A percentile compares a stretch with the other conserved stretches of the same genome.
Conservation (phyloP, 1,140 invertebrate genomes). For the Drosophila varians region DNA sequence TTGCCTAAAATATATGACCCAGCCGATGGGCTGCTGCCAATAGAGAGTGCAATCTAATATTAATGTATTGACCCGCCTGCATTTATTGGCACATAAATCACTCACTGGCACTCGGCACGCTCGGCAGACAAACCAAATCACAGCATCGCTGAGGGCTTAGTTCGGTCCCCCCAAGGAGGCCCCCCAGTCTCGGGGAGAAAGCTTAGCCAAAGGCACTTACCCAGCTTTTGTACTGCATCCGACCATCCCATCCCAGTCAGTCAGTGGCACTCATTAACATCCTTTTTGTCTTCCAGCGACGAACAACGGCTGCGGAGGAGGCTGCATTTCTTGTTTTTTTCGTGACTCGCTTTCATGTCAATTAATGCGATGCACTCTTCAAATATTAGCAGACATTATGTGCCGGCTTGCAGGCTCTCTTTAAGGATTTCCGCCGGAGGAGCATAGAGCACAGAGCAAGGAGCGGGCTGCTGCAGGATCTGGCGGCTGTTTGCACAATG, state of each 20-base stretch:
- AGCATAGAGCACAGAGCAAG: background rate
- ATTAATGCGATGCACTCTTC: constrained; percentile 78
- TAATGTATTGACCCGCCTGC: constrained; percentile 62
- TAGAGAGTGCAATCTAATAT: constrained; percentile 57
- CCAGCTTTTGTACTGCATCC: constrained; percentile 10
- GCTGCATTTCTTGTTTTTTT: constrained; percentile 26
- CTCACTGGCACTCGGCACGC: constrained; percentile 15
- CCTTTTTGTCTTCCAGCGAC: constrained; percentile 7
- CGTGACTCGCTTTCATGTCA: constrained; percentile 70
- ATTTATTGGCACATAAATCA: constrained; percentile 79
- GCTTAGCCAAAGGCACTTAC: constrained; percentile 43
- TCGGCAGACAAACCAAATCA: constrained; percentile 49
- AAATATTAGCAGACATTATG: constrained; percentile 80
- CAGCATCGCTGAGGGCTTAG: constrained; percentile 8
- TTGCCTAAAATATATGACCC: constrained; percentile 52
- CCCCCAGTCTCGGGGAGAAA: constrained; percentile 15
- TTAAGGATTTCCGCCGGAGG: constrained; percentile 45
- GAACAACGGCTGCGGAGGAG: background rate
- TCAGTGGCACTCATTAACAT: constrained; percentile 30
- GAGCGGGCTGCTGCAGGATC: constrained; percentile 27
- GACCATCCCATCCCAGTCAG: constrained; percentile 3
- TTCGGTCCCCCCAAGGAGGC: background rate
- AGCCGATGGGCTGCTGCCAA: constrained; percentile 10
- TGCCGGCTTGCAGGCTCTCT: constrained; percentile 45
- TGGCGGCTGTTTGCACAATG: constrained; percentile 57